phyloP scores from a whole-genome alignment of 2,888 invertebrate genomes.

The Cephus runcator region DNA sequence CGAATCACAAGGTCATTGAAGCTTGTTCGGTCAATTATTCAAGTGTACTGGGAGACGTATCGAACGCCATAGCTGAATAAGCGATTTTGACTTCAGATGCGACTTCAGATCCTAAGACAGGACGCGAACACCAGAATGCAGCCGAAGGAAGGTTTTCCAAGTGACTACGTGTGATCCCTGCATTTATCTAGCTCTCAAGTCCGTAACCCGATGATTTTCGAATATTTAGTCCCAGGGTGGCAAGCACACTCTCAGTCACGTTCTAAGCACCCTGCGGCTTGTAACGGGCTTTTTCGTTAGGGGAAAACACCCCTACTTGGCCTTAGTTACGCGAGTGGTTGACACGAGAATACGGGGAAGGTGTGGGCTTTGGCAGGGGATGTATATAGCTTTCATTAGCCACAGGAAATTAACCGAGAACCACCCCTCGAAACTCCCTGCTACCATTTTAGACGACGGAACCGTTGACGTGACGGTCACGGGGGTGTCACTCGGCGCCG shows the following conservation, averaged over 20 bases:
- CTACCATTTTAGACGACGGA: slow-evolving; percentile 1
- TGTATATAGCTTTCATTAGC: slow-evolving; percentile 57
- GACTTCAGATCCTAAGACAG: neutral
- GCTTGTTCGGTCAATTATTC: neutral
- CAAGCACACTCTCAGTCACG: neutral
- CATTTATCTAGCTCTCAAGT: neutral
- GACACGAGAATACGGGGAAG: slow-evolving; percentile 5
- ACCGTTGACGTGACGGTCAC: neutral
- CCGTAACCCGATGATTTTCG: neutral
- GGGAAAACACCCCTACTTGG: neutral
- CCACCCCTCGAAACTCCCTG: slow-evolving; percentile 25
- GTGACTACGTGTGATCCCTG: neutral
- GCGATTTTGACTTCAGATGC: neutral
- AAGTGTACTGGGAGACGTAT: neutral
- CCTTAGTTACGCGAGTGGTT: neutral
- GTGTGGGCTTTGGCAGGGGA: slow-evolving; percentile 15
- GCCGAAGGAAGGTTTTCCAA: neutral
- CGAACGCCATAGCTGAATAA: neutral
- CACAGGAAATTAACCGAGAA: slow-evolving; percentile 62
- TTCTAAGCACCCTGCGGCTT: neutral
- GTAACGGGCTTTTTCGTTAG: slow-evolving; percentile 2
- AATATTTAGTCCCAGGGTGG: neutral
- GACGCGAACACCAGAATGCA: neutral
- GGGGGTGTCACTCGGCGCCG: neutral
- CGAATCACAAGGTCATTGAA: neutral